These are phyloP conservation scores for Brachymystax lenok DNA, from an alignment of 2,797 vertebrate genomes.

Conservation along the genomic window DNA sequence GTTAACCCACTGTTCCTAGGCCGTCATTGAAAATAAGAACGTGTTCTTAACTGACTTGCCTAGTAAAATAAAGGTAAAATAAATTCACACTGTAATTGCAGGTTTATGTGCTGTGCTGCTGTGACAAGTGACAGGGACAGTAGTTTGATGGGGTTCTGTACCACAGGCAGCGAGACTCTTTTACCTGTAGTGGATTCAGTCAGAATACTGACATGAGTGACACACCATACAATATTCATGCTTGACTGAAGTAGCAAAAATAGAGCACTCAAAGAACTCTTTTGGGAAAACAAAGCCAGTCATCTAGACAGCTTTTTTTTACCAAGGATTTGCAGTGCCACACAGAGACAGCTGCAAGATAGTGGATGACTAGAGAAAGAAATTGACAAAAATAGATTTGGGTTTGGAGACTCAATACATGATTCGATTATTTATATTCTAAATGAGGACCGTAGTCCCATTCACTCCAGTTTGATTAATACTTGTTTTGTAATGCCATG, in stretches of 20 bases:
- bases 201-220: conserved; percentile 49
- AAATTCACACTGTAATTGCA: conserved; percentile 32
- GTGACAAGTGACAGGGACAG: conserved; percentile 24
- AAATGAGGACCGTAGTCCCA: neutral
- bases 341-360: neutral
- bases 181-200: conserved; percentile 49
- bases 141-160: conserved; percentile 46
- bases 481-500: neutral
- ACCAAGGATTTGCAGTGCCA: conserved; percentile 15
- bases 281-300: conserved; percentile 33
- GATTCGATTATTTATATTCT: conserved; percentile 3
- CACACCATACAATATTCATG: conserved; percentile 67
- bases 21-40: too few species aligned
- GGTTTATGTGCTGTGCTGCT: neutral
- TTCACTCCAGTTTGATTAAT: neutral
- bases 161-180: conserved; percentile 35
- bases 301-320: conserved; percentile 8
- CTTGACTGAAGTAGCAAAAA: conserved; percentile 54
- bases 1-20: too few species aligned
- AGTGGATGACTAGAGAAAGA: neutral
- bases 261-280: conserved; percentile 56
- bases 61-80: too few species aligned
- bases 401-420: neutral
- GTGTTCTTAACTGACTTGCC: too few species aligned
- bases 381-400: neutral